Base-by-base conservation (phyloP, 1,140 invertebrate species). In the Heliothis subflexa region DNA sequence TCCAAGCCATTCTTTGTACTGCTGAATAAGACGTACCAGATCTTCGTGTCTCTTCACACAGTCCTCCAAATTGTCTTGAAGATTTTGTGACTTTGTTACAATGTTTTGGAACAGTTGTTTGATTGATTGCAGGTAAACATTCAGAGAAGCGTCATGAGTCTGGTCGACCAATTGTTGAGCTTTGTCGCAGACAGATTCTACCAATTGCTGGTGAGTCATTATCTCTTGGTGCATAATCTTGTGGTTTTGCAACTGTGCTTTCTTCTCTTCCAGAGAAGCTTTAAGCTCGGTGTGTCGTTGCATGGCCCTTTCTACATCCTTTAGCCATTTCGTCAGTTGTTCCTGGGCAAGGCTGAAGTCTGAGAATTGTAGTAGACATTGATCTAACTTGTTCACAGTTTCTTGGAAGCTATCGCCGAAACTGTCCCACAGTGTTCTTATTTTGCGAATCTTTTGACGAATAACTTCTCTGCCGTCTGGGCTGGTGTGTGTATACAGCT, bases 141-240 rank as follows among this genome's bases (percentile, higher is more conserved):
- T 97, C 61, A 99, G 90, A 1, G 97, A 97, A 55, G 96, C 97
- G 85, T 99, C 98, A 88, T 98, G 97, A 3, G 98, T 98, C 93
- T 98, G 97, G 89, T 98, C 97, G 10, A 98, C 97, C 28, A 99
- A 94, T 62, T 98, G 96, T 86, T 98, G 97, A 11, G 98, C 98
- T 93, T 98, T 99, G 75, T 99, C 98, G 89, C 97, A 98, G 18
- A 99, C 97, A 75, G 97, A 97, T 88, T 99, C 98, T 0, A 99
- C 97, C 0, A 99, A 92, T 66, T 97, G 96, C 89, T 98, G 98
- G 95, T 99, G 98, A 0, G 98, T 98, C 94, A 98, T 97, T 62
- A 99, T 99, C 94, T 99, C 98, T 93, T 99, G 98, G 88, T 99
- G 98, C 93, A 99, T 97, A 49, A 99, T 97, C 92, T 98, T 98